A percentile compares a stretch with the other conserved stretches of the same genome.
Evolutionary conservation across 2,888 invertebrate genomes (phyloP).

Genomic region (Lasioglossum morio): DNA sequence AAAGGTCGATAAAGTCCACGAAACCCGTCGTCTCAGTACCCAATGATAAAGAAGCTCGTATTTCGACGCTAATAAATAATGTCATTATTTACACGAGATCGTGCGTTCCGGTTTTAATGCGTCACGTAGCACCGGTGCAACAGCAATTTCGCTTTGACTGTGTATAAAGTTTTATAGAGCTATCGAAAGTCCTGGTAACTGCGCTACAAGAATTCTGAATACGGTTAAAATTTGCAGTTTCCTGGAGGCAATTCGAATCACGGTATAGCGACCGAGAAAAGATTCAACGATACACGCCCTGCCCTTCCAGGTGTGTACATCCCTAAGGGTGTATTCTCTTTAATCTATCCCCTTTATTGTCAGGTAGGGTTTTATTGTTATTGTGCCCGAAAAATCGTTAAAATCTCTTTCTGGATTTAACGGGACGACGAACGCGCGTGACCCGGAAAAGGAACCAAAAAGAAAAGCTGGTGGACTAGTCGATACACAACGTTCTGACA

Average conservation of each 20-base stretch:
- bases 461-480: not conserved
- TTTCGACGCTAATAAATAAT: constrained; percentile 28
- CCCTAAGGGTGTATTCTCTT: not conserved
- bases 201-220: not conserved
- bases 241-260: not conserved
- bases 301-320: not conserved
- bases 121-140: constrained; percentile 2
- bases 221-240: constrained; percentile 22
- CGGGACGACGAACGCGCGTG: constrained; percentile 21
- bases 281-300: not conserved
- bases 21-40: not conserved
- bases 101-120: constrained; percentile 23
- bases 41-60: constrained; percentile 15
- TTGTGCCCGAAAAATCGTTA: constrained; percentile 24
- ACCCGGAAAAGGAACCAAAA: constrained; percentile 12
- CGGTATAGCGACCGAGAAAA: not conserved
- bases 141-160: constrained; percentile 30
- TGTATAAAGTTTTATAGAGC: constrained; percentile 46
- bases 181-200: constrained; percentile 16
- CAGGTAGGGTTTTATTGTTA: constrained; percentile 31
- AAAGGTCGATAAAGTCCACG: constrained; percentile 7
- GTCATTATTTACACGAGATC: constrained; percentile 12
- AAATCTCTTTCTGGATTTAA: constrained; percentile 39
- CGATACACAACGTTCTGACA: not conserved
- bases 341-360: constrained; percentile 19